Evolutionary conservation across 1,140 invertebrate genomes (phyloP).

Genomic region (Ectropis grisescens): DNA sequence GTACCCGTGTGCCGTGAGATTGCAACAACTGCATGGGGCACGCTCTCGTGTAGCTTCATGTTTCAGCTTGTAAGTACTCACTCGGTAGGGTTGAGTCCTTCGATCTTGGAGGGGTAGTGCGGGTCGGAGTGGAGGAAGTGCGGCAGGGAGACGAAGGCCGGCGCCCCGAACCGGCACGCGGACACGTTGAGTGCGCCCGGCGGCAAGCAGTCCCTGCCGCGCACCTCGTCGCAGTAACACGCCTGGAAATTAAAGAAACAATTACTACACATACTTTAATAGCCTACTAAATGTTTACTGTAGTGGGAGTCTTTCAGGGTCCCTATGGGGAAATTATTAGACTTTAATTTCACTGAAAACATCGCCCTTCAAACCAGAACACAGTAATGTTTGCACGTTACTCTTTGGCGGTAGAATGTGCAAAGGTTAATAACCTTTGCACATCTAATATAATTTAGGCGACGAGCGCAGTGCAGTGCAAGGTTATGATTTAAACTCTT

Average conservation of each 20-base stretch:
- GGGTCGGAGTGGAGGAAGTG: conserved; percentile 83
- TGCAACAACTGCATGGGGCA: too few relatives aligned
- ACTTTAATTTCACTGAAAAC: too few relatives aligned
- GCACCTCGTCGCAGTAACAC: conserved; percentile 66
- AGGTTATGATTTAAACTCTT: too few relatives aligned
- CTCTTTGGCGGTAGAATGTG: too few relatives aligned
- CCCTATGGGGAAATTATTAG: neutral
- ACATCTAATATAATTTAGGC: neutral
- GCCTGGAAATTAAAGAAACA: conserved; percentile 21
- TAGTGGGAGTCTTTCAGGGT: neutral
- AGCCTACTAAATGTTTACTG: too few relatives aligned
- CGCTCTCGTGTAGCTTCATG: too few relatives aligned
- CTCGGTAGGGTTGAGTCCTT: conserved; percentile 56
- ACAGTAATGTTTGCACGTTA: too few relatives aligned
- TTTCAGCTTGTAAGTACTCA: too few relatives aligned
- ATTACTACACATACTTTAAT: neutral
- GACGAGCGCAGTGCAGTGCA: too few relatives aligned
- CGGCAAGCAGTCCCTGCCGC: conserved; percentile 55
- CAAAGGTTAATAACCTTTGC: neutral
- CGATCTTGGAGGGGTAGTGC: conserved; percentile 66
- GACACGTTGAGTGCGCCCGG: conserved; percentile 72
- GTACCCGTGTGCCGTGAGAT: too few relatives aligned
- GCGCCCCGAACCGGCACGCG: conserved; percentile 74
- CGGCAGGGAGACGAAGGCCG: conserved; percentile 82
- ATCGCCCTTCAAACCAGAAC: too few relatives aligned